Conservation (phyloP, 1,140 invertebrate genomes). For the Dendrolimus punctatus region DNA sequence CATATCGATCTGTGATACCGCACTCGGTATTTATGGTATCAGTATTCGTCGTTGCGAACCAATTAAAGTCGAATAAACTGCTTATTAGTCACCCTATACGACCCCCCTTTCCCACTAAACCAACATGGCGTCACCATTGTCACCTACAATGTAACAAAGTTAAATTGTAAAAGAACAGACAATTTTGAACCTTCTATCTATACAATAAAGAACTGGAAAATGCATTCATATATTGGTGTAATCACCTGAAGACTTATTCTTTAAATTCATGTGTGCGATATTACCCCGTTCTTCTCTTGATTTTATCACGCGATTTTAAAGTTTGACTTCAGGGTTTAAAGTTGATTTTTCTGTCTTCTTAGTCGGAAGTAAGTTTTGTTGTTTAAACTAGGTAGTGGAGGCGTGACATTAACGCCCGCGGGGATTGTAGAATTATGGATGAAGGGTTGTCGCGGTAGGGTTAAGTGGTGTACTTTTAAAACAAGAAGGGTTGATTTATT, state of each 20-base stretch:
- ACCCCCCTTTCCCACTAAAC: constrained; percentile 43
- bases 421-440: constrained; percentile 59
- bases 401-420: constrained; percentile 64
- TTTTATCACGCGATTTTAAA: constrained; percentile 5
- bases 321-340: constrained; percentile 14
- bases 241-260: constrained; percentile 60
- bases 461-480: constrained; percentile 52
- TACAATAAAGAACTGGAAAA: constrained; percentile 9
- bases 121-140: constrained; percentile 67
- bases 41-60: constrained; percentile 49
- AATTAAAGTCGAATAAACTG: constrained; percentile 61
- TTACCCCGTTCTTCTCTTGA: constrained; percentile 36
- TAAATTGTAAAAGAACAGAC: constrained; percentile 15
- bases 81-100: constrained; percentile 52
- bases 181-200: constrained; percentile 21
- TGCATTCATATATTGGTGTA: constrained; percentile 11
- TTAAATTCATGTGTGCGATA: constrained; percentile 46
- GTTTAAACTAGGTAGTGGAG: constrained; percentile 50
- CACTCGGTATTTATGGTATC: constrained; percentile 24
- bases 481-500: constrained; percentile 36
- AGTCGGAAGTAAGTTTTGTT: constrained; percentile 35
- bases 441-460: constrained; percentile 59
- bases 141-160: constrained; percentile 50
- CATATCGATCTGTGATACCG: constrained; percentile 38
- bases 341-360: constrained; percentile 16